These are phyloP conservation scores for Synergus itoensis DNA, from an alignment of 2,888 invertebrate genomes.

Conservation along the genomic window DNA sequence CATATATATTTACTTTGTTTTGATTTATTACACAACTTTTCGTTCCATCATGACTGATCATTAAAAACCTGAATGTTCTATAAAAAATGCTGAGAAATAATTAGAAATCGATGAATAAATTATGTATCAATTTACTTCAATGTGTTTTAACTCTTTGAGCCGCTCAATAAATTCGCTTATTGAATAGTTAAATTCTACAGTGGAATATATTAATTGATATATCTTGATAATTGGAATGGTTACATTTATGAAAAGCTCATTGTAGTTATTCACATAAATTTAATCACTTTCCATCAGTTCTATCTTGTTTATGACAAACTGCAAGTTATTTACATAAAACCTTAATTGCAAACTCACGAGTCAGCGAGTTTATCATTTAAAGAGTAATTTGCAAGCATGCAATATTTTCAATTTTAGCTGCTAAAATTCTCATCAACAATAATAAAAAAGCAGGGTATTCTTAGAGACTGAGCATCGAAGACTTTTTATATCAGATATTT, in stretches of 20 bases:
- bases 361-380: not conserved
- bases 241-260: not conserved
- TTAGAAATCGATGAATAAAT: not conserved
- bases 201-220: not conserved
- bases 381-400: not conserved
- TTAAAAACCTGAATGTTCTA: not conserved
- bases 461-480: not conserved
- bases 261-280: not conserved
- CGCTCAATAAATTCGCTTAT: not conserved
- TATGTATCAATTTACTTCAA: not conserved
- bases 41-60: not conserved
- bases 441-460: not conserved
- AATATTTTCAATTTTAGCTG: not conserved
- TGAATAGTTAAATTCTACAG: not conserved
- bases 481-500: not conserved
- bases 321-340: not conserved
- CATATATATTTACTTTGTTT: not conserved
- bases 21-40: not conserved
- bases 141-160: too few species aligned
- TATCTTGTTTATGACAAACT: not conserved
- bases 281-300: not conserved
- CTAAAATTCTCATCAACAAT: not conserved
- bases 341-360: not conserved
- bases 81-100: not conserved
- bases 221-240: not conserved